These are phyloP conservation scores for Drosophila truncata DNA, from an alignment of 1,140 invertebrate genomes.

Conservation along the genomic window DNA sequence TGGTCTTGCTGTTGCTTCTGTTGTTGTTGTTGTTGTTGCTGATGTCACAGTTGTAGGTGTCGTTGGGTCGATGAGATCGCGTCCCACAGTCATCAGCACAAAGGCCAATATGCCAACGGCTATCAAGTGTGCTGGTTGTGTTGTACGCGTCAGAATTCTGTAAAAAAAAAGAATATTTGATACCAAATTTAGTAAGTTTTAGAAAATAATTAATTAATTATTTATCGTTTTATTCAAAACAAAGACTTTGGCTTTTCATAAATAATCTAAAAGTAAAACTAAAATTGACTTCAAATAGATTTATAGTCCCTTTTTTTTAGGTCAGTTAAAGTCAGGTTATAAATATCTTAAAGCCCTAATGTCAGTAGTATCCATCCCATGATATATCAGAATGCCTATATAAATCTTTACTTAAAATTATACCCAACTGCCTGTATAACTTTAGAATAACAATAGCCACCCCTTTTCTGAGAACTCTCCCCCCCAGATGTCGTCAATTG, in stretches of 20 bases:
- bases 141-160: slow-evolving; percentile 89
- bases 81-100: slow-evolving; percentile 87
- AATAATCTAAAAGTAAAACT: not conserved
- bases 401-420: not conserved
- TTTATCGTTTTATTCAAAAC: not conserved
- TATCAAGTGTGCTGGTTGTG: slow-evolving; percentile 91
- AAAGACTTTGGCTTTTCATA: not conserved
- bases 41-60: slow-evolving; percentile 59
- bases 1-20: slow-evolving; percentile 25
- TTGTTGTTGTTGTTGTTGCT: slow-evolving; percentile 28
- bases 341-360: not conserved
- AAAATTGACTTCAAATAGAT: not conserved
- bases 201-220: not conserved
- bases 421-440: not conserved
- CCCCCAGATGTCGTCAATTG: not conserved
- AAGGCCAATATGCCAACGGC: slow-evolving; percentile 88
- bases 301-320: not conserved
- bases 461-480: not conserved
- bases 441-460: not conserved
- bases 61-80: slow-evolving; percentile 85
- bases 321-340: not conserved
- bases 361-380: not conserved
- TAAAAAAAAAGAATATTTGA: slow-evolving; percentile 36
- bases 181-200: not conserved
- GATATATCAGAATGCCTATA: no score